Percentiles rank a stretch among this genome's conserved stretches.
These are phyloP conservation scores for Himalopsyche japonica DNA, from an alignment of 2,888 invertebrate genomes.

Conservation along the genomic window DNA sequence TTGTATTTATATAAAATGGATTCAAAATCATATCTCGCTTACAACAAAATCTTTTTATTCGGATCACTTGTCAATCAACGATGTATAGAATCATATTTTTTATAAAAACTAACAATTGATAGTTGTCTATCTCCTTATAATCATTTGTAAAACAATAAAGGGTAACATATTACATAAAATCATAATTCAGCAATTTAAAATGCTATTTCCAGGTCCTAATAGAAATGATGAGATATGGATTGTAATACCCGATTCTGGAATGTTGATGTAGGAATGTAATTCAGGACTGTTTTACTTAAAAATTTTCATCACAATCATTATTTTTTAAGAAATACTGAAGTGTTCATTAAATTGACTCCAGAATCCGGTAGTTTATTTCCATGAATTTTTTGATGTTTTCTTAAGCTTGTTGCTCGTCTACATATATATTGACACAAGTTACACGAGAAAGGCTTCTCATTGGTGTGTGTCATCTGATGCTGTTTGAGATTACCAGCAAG, in stretches of 20 bases:
- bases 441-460: not conserved
- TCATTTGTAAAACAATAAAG: too few species aligned
- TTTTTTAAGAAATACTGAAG: not conserved
- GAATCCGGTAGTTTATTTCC: not conserved
- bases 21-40: too few species aligned
- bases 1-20: too few species aligned
- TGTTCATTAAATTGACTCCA: not conserved
- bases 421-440: not conserved
- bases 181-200: too few species aligned
- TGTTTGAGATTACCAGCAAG: not conserved
- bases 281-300: not conserved
- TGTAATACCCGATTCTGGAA: not conserved
- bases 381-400: not conserved
- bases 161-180: too few species aligned
- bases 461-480: not conserved
- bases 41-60: too few species aligned
- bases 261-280: not conserved
- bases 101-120: too few species aligned
- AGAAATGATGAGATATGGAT: too few species aligned
- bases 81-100: too few species aligned
- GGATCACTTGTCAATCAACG: too few species aligned
- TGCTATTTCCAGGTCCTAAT: too few species aligned
- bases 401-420: not conserved
- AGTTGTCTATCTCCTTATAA: too few species aligned
- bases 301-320: not conserved